Base-by-base conservation (phyloP, 2,113 vertebrate species). In the Guaruba guarouba region DNA sequence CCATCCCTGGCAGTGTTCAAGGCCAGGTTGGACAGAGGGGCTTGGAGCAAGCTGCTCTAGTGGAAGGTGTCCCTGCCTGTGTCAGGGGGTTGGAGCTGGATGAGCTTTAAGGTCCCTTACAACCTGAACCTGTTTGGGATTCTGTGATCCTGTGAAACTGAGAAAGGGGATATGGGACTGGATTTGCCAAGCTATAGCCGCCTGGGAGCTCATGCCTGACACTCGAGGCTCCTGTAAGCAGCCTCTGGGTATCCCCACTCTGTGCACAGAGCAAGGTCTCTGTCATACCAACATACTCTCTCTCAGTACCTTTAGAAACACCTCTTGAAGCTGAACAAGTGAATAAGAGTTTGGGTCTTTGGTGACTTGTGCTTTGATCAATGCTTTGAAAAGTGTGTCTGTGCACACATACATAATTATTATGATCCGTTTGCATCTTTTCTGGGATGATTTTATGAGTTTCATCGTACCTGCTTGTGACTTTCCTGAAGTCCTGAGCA, bases 231-330 rank as follows among this genome's bases (percentile, higher is more conserved):
- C 22, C 63, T 33, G 11, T 1, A 12, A 66, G 46, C n/a, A 35
- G 44, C 51, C 28, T 23, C 44, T 41, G 67, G 17, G 43, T 3
- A 33, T 31, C 49, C 24, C n/a, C n/a, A 49, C 64, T 52, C 62
- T 9, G 0, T 2, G 29, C 54, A 17, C 0, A 1, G 59, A 15
- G 43, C 44, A 15, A 78, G 31, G 28, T 44, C 55, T 43, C 35
- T 2, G 1, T 59, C 57, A 59, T 16, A 59, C 22, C 57, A 24
- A 24, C 57, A 16, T 10, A 59, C 33, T 59, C 12, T n/a, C 13
- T 59, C 13, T 28, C 29, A 5, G 2, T 2, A 14, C 49, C 81
- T 44, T 54, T 20, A 41, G 55, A 7, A 59, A 7, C 10, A 4
- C 23, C 43, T 86, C 64, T 48, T 73, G 33, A 29, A 29, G 70